These are phyloP conservation scores for Amphimallon solstitiale DNA, from an alignment of 2,888 invertebrate genomes.

Conservation along the genomic window DNA sequence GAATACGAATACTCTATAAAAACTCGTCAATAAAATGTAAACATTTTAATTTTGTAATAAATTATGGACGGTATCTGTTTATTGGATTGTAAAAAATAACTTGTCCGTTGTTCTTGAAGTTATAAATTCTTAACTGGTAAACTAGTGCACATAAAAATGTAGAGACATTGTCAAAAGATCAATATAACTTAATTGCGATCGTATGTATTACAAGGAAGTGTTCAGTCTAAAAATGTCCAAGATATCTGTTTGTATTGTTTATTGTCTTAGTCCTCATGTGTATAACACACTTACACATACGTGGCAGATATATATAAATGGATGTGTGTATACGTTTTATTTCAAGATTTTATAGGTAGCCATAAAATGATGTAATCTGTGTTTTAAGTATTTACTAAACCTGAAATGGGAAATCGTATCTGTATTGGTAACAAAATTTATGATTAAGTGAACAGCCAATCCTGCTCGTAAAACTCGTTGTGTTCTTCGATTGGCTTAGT, in stretches of 20 bases:
- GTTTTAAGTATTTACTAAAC: slow-evolving; percentile 23
- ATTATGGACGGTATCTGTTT: not conserved
- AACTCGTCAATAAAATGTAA: not conserved
- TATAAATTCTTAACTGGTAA: too few relatives aligned
- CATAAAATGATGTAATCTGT: slow-evolving; percentile 34
- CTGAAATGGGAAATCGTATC: slow-evolving; percentile 28
- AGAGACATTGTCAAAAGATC: too few relatives aligned
- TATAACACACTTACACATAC: not conserved
- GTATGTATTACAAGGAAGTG: too few relatives aligned
- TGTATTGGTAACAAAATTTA: slow-evolving; percentile 39
- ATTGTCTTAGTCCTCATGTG: not conserved
- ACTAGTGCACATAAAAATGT: too few relatives aligned
- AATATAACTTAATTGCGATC: too few relatives aligned
- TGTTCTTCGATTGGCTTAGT: not conserved
- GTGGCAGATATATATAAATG: slow-evolving; percentile 5
- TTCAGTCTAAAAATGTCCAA: too few relatives aligned
- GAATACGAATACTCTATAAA: not conserved
- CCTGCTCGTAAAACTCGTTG: slow-evolving; percentile 7
- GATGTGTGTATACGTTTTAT: too few relatives aligned
- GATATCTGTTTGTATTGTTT: not conserved
- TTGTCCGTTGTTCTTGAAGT: too few relatives aligned
- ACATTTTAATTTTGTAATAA: not conserved
- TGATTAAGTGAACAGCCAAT: slow-evolving; percentile 32
- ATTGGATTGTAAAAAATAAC: not conserved
- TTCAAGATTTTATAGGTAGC: slow-evolving; percentile 30